A percentile compares a stretch with the other conserved stretches of the same genome.
Evolutionary conservation across 2,797 vertebrate genomes (phyloP).

Genomic region (Coendou prehensilis): DNA sequence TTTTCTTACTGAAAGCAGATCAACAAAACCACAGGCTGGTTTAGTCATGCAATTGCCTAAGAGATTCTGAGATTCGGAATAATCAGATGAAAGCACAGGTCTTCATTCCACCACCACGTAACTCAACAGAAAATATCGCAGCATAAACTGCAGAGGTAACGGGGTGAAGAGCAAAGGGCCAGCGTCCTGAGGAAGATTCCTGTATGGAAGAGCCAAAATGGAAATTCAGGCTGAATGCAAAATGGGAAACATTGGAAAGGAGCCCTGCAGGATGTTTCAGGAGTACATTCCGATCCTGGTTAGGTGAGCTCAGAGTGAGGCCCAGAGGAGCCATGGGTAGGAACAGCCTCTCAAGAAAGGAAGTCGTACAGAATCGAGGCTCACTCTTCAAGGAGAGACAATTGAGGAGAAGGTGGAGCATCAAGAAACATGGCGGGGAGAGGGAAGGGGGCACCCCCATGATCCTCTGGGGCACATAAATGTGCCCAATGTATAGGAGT

Average conservation of each 20-base stretch:
- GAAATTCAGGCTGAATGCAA: constrained; percentile 60
- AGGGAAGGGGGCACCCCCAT: background rate
- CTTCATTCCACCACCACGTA: background rate
- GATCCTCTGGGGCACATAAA: background rate
- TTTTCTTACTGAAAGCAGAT: background rate
- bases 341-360: background rate
- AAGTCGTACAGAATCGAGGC: constrained; percentile 21
- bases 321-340: background rate
- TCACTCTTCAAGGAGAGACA: background rate
- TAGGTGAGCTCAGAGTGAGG: constrained; percentile 39
- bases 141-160: background rate
- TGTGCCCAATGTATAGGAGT: no score
- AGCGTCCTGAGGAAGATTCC: background rate
- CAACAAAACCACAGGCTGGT: constrained; percentile 44
- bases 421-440: background rate
- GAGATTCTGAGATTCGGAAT: constrained; percentile 34
- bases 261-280: background rate
- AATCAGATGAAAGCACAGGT: background rate
- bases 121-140: background rate
- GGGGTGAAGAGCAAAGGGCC: background rate
- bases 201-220: constrained; percentile 46
- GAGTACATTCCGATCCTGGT: constrained; percentile 5
- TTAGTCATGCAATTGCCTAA: background rate
- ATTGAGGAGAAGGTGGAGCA: background rate
- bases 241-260: constrained; percentile 49